Evolutionary conservation across 1,140 invertebrate species (phyloP).

Genomic region (Asbolus verrucosus): DNA sequence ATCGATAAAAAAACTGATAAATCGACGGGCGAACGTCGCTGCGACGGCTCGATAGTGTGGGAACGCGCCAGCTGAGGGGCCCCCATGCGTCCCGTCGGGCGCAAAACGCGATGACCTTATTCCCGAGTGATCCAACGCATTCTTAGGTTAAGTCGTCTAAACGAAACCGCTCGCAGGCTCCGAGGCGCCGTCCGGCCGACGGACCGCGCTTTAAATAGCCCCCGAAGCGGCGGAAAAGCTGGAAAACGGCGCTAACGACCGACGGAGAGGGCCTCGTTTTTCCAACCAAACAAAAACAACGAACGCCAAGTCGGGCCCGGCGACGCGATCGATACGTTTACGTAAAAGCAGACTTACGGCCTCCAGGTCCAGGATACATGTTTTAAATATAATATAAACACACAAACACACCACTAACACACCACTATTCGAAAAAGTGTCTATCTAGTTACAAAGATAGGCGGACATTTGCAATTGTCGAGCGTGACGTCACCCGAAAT

Average conservation of each 20-base stretch:
- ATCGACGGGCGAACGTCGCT: too few relatives aligned
- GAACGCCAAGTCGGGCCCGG: not conserved
- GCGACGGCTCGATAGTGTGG: not conserved
- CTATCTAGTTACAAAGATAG: slow-evolving; percentile 60
- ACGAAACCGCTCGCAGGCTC: too few relatives aligned
- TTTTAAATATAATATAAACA: slow-evolving; percentile 56
- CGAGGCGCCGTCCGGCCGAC: too few relatives aligned
- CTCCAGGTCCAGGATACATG: slow-evolving; percentile 63
- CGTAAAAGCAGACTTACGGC: slow-evolving; percentile 59
- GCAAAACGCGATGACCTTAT: slow-evolving; percentile 41
- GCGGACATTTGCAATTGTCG: slow-evolving; percentile 63
- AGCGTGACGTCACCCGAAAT: slow-evolving; percentile 54
- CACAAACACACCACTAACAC: slow-evolving; percentile 61
- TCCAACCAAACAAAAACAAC: slow-evolving; percentile 30
- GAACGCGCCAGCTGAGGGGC: not conserved
- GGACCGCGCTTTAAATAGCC: too few relatives aligned
- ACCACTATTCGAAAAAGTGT: slow-evolving; percentile 61
- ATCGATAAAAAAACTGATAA: slow-evolving; percentile 15
- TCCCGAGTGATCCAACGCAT: slow-evolving; percentile 16
- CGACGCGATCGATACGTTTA: slow-evolving; percentile 3
- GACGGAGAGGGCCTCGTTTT: not conserved
- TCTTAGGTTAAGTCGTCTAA: slow-evolving; percentile 43
- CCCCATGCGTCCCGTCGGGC: not conserved
- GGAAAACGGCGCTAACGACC: slow-evolving; percentile 20
- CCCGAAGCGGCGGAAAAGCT: not conserved